A percentile compares a stretch with the other conserved stretches of the same genome.
Evolutionary conservation across 92 coral and sea anemone species (phyloP).

Genomic region (Epizoanthus stellaris): DNA sequence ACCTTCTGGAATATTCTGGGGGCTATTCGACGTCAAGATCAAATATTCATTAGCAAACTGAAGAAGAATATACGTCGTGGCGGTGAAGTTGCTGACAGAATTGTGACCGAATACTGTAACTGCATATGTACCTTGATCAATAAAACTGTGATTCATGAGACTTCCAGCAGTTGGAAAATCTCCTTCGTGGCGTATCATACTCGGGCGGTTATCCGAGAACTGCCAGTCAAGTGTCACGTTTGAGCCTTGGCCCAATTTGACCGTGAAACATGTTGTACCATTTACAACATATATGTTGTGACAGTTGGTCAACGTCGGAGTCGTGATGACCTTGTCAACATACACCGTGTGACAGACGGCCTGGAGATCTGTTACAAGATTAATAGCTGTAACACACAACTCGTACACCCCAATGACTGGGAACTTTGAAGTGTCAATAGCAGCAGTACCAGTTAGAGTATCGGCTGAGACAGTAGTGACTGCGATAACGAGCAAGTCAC

Average conservation of each 20-base stretch:
- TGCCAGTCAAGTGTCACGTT: constrained; percentile 80
- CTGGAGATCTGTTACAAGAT: constrained; percentile 78
- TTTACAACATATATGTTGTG: constrained; percentile 50
- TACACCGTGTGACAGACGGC: constrained; percentile 39
- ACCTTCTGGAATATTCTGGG: constrained; percentile 84
- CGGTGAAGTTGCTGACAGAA: constrained; percentile 71
- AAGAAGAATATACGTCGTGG: constrained; percentile 22
- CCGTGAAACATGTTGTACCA: constrained; percentile 53
- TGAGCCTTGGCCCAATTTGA: constrained; percentile 70
- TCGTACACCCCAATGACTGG: constrained; percentile 65
- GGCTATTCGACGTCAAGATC: constrained; percentile 67
- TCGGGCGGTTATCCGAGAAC: constrained; percentile 68
- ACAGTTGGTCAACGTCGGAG: constrained; percentile 43
- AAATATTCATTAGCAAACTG: constrained; percentile 71
- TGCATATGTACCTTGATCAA: constrained; percentile 41
- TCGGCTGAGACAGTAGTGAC: constrained; percentile 20
- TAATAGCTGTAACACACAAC: constrained; percentile 72
- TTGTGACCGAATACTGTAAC: constrained; percentile 66
- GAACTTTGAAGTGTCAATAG: constrained; percentile 44
- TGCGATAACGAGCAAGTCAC: constrained; percentile 22
- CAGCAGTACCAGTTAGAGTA: constrained; percentile 44
- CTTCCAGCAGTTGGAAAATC: constrained; percentile 64
- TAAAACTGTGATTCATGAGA: constrained; percentile 50
- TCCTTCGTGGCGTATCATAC: constrained; percentile 47
- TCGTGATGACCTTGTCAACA: constrained; percentile 71